These are phyloP conservation scores for Myrmophylax atrothorax DNA, from an alignment of 2,113 vertebrate genomes.

Conservation along the genomic window DNA sequence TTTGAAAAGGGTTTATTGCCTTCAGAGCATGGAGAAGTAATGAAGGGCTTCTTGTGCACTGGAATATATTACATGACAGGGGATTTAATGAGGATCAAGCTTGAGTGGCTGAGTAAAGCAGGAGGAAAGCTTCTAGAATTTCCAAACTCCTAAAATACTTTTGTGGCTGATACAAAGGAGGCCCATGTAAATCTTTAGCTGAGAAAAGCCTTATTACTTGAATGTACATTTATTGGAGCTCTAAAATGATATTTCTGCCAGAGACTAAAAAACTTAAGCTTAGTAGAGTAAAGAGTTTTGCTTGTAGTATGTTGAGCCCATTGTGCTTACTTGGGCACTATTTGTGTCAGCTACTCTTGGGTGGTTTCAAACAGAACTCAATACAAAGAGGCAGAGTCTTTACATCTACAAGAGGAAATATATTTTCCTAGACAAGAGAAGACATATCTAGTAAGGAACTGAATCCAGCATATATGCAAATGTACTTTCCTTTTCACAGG, in stretches of 20 bases:
- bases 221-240: conserved; percentile 53
- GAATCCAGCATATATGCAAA: not conserved
- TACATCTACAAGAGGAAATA: conserved; percentile 30
- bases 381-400: not conserved
- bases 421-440: conserved; percentile 3
- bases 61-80: conserved; percentile 65
- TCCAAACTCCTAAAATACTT: conserved; percentile 72
- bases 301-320: conserved; percentile 18
- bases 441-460: not conserved
- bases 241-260: conserved; percentile 56
- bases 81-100: conserved; percentile 70
- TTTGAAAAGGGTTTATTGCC: conserved; percentile 62
- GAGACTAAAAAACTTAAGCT: conserved; percentile 19
- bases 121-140: conserved; percentile 65
- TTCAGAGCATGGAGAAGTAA: conserved; percentile 47
- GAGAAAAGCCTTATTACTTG: conserved; percentile 51
- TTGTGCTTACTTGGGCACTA: conserved; percentile 30
- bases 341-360: conserved; percentile 17
- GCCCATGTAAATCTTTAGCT: conserved; percentile 63
- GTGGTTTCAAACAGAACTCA: conserved; percentile 30
- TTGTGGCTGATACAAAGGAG: conserved; percentile 56
- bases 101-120: conserved; percentile 62
- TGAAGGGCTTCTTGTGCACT: conserved; percentile 55
- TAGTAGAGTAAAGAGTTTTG: conserved; percentile 25
- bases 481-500: not conserved